Evolutionary conservation across 2,888 invertebrate species (phyloP), one percentile per base, ranked within the genome.

Genomic region (Thumatha senex): DNA sequence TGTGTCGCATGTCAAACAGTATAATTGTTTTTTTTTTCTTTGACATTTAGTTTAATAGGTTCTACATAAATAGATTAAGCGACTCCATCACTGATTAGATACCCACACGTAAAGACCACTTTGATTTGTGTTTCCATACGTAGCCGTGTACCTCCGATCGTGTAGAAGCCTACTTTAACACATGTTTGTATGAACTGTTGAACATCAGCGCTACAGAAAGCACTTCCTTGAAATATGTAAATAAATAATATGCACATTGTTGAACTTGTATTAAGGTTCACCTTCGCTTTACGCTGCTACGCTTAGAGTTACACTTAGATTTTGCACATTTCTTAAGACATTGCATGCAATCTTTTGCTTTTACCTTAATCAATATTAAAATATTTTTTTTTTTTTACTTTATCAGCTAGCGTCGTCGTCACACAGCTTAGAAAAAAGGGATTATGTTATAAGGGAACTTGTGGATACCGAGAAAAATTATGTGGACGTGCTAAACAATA

Each of bases 381-480:
- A 1, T 31, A n/a, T n/a, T n/a, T n/a, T n/a, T n/a, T n/a, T n/a
- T 40, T 29, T 50, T 53, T 42, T 33, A 54, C 31, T 51, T 47
- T 82, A 81, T 38, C 82, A 92, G 92, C 78, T 92, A 71, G 90
- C 92, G 55, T 84, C 90, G 54, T 89, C 92, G 52, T 91, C 93
- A 63, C 93, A 93, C 67, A 94, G 93, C 69, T 84, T 94, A 65
- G 98, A 98, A 83, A 98, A 98, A 83, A 93, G 98, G 54, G 98
- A 99, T 84, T 98, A 97, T 80, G 97, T 97, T 41, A 96, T 97
- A 74, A 94, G 96, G 61, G 99, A 99, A 84, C 92, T 99, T 48
- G 94, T 99, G 35, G 99, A 99, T 82, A 99, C 99, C 0, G 99
- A 99, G 86, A 95, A 95, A 73, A 99, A 99, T 86, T 99, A 99